Conservation (phyloP, 2,888 invertebrate species). For the Polyploca ridens region DNA sequence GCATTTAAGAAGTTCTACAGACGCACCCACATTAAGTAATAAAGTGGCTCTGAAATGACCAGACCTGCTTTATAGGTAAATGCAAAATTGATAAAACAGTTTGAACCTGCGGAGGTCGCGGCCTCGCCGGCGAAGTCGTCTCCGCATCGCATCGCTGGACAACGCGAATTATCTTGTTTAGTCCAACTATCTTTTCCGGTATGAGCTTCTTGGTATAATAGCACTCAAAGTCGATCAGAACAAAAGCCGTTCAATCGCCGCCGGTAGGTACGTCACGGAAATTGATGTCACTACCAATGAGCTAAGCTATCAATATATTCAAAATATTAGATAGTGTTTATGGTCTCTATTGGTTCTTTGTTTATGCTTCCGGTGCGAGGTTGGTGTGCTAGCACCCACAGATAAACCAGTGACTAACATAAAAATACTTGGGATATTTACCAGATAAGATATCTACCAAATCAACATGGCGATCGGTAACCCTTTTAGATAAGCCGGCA, state of each 20-base stretch:
- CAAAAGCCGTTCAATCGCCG: neutral
- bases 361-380: neutral
- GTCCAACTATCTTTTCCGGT: conserved; percentile 5
- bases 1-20: no score
- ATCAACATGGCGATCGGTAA: conserved; percentile 6
- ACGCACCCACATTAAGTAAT: no score
- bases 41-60: no score
- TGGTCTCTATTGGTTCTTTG: neutral
- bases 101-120: conserved; percentile 33
- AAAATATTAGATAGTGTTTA: neutral
- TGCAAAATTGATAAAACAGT: conserved; percentile 15
- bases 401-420: conserved; percentile 3
- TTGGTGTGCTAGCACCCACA: neutral
- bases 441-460: neutral
- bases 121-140: conserved; percentile 18
- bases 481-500: neutral
- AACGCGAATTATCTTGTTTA: conserved; percentile 1
- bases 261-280: neutral
- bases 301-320: no score
- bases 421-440: neutral
- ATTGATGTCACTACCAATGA: no score
- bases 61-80: conserved; percentile 6
- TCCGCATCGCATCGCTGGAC: conserved; percentile 4
- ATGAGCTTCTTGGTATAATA: neutral
- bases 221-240: neutral